These are phyloP conservation scores for Ceratosolen solmsi DNA, from an alignment of 1,140 invertebrate genomes.

Conservation along the genomic window DNA sequence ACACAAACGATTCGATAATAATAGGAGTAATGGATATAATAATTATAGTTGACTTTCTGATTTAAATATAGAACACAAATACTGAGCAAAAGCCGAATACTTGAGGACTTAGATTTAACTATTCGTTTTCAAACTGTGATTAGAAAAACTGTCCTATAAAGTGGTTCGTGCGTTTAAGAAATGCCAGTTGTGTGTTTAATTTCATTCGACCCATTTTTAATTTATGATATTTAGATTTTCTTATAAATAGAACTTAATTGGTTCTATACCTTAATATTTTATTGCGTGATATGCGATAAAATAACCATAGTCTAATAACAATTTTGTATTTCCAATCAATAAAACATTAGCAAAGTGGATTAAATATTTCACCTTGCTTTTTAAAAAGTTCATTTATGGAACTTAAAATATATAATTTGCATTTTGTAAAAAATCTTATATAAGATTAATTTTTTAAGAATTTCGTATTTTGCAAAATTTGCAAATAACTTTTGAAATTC, in stretches of 20 bases:
- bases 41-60: conserved; percentile 62
- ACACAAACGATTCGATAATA: conserved; percentile 65
- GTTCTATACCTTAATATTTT: conserved; percentile 42
- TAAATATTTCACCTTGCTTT: conserved; percentile 21
- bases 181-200: conserved; percentile 36
- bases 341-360: conserved; percentile 35
- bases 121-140: conserved; percentile 51
- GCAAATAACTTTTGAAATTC: conserved; percentile 19
- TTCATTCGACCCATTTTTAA: conserved; percentile 30
- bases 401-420: conserved; percentile 16
- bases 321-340: conserved; percentile 25
- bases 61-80: conserved; percentile 29
- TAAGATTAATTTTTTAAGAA: conserved; percentile 28
- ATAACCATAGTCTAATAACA: conserved; percentile 21
- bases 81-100: conserved; percentile 44
- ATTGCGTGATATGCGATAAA: conserved; percentile 19
- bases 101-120: conserved; percentile 49
- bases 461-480: conserved; percentile 41
- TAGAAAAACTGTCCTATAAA: conserved; percentile 46
- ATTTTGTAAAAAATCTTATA: conserved; percentile 36
- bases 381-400: conserved; percentile 12
- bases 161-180: conserved; percentile 49
- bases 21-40: conserved; percentile 58
- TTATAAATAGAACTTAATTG: conserved; percentile 38
- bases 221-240: conserved; percentile 39